Percentiles rank a stretch among this genome's conserved stretches.
These are phyloP conservation scores for Onychostoma macrolepis DNA, from an alignment of 2,113 vertebrate genomes.

Conservation along the genomic window DNA sequence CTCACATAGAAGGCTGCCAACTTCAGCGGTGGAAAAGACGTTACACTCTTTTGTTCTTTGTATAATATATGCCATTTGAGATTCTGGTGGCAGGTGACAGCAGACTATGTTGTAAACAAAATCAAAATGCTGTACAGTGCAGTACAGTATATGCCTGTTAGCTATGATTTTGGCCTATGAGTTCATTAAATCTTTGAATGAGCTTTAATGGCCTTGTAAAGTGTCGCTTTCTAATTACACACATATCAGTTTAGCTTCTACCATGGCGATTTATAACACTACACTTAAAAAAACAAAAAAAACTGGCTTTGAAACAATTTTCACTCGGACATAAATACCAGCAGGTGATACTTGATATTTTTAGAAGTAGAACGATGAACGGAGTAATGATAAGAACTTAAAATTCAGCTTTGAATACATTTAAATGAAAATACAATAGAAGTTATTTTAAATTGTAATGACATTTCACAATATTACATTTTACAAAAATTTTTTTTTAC, in stretches of 20 bases:
- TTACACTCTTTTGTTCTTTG: not conserved
- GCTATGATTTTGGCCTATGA: not conserved
- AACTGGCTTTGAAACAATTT: not conserved
- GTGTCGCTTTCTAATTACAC: not conserved
- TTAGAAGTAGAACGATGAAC: not conserved
- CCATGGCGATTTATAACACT: not conserved
- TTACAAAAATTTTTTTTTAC: not conserved
- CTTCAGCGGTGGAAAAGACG: not conserved
- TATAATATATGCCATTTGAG: not conserved
- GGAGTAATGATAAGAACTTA: not conserved
- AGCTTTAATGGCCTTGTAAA: not conserved
- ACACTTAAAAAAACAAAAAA: too few relatives aligned
- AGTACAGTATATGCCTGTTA: not conserved
- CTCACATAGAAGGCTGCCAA: not conserved
- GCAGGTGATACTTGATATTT: not conserved
- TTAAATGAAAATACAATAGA: not conserved
- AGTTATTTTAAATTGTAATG: not conserved
- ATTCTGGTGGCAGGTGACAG: not conserved
- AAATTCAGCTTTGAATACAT: not conserved
- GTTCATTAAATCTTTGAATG: not conserved
- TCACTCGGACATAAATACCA: not conserved
- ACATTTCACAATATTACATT: not conserved
- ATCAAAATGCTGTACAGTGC: not conserved
- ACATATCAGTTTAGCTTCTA: not conserved
- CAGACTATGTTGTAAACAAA: not conserved